Evolutionary conservation across 2,888 invertebrate species (phyloP).

Genomic region (Agapostemon virescens): DNA sequence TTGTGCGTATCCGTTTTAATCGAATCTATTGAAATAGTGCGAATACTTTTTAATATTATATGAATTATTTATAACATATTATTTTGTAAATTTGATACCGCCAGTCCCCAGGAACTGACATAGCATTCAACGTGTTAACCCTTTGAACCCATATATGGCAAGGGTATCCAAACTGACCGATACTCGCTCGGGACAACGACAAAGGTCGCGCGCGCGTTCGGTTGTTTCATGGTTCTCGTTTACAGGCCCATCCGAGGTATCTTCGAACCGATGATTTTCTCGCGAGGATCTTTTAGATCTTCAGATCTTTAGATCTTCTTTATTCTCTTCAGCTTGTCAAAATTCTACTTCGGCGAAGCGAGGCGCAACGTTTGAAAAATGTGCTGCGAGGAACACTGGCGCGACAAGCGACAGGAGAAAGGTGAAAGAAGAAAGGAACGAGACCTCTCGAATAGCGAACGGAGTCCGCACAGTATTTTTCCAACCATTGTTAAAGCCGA

Average conservation of each 20-base stretch:
- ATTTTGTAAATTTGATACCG: too few species aligned
- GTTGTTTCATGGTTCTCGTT: conserved; percentile 41
- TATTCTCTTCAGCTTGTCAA: conserved; percentile 53
- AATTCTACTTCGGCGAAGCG: conserved; percentile 48
- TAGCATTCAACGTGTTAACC: too few species aligned
- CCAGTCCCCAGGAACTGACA: too few species aligned
- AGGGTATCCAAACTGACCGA: not conserved
- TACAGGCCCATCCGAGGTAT: conserved; percentile 45
- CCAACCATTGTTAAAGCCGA: conserved; percentile 29
- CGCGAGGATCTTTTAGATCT: conserved; percentile 67
- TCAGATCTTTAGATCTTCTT: too few species aligned
- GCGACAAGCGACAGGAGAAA: not conserved
- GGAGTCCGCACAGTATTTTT: conserved; percentile 48
- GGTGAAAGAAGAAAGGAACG: not conserved
- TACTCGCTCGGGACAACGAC: conserved; percentile 31
- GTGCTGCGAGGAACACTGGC: conserved; percentile 16
- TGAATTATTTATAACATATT: too few species aligned
- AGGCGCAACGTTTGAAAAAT: conserved; percentile 47
- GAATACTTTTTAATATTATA: too few species aligned
- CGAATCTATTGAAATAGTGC: too few species aligned
- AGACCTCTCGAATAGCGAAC: conserved; percentile 19
- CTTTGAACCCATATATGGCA: too few species aligned
- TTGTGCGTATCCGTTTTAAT: too few species aligned
- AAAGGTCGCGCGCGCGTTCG: conserved; percentile 44
- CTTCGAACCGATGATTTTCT: conserved; percentile 57